Evolutionary conservation across 2,888 invertebrate genomes (phyloP), one percentile per base, ranked within the genome.

Genomic region (Mayetiola destructor): DNA sequence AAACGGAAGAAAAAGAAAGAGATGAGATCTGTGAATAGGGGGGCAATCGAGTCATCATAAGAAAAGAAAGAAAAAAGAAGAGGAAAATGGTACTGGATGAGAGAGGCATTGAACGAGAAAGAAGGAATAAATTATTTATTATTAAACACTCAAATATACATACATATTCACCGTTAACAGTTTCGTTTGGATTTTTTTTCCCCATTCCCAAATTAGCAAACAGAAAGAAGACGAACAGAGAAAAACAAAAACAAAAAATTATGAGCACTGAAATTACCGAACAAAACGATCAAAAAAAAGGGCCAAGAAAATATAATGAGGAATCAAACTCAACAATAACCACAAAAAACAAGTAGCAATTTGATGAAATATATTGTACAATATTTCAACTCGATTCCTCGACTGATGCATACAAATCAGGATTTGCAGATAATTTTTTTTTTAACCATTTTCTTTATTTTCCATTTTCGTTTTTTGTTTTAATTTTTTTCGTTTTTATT

Each of bases 121-220:
- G 23, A 42, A 48, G 16, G 16, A 16, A 14, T 2, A 27, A 48
- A 27, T 27, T n/a, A n/a, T n/a, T n/a, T n/a, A n/a, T n/a, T n/a
- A n/a, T n/a, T n/a, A n/a, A n/a, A n/a, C 48, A 27, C 48, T 27
- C 48, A n/a, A n/a, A n/a, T 48, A 48, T 27, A 27, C 48, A 48
- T n/a, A n/a, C 48, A 27, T 48, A 48, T 48, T 48, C 48, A 48
- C 48, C 48, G 48, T 48, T 48, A 48, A 48, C 48, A 23, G 48
- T 27, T 48, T 23, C 27, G n/a, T 16, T 48, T 14, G 8, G 32
- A 32, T n/a, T n/a, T n/a, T n/a, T n/a, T n/a, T n/a, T n/a, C n/a
- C n/a, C n/a, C n/a, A n/a, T n/a, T n/a, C 48, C 9, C 5, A 48
- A 48, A 48, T 48, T 48, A 48, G 48, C 48, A 48, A 27, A 27